Evolutionary conservation across 2,113 vertebrate genomes (phyloP).

Genomic region (Typhlomys cinereus): DNA sequence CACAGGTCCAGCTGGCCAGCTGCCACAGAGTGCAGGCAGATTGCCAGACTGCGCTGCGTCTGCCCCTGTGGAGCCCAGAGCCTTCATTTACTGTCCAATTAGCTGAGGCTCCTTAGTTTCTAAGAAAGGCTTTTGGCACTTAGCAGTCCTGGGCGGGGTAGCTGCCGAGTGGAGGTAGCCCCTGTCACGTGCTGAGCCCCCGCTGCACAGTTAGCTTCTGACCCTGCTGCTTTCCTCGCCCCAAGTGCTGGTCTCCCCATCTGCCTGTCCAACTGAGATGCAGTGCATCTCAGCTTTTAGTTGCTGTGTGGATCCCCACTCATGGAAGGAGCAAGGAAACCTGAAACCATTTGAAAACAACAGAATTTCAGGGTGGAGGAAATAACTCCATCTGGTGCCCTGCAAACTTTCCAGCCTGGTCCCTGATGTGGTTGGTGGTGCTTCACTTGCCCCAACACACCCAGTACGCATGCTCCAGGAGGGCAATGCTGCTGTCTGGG

Average conservation of each 20-base stretch:
- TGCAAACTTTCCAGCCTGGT: neutral
- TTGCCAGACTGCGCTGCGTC: neutral
- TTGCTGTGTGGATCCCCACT: neutral
- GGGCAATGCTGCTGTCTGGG: neutral
- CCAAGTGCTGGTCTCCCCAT: too few relatives aligned
- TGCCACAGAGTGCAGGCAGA: neutral
- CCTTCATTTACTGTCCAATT: slow-evolving; percentile 49
- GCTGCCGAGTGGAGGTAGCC: neutral
- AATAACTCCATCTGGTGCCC: neutral
- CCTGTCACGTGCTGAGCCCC: neutral
- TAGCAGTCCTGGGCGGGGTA: neutral
- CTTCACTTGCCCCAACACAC: neutral
- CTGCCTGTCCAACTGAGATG: neutral
- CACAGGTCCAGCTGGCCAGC: neutral
- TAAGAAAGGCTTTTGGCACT: neutral
- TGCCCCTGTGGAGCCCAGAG: neutral
- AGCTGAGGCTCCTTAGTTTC: slow-evolving; percentile 47
- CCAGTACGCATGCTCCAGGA: neutral
- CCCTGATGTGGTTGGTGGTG: fast-evolving
- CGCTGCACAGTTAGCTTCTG: neutral
- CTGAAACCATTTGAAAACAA: neutral
- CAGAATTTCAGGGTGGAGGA: neutral
- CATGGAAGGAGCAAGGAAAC: neutral
- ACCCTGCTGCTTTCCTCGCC: neutral
- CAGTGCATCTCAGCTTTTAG: neutral